Percentiles rank a stretch among this genome's conserved stretches.
phyloP scores from a whole-genome alignment of 2,888 invertebrate species.

The Drosophila acutilabella region DNA sequence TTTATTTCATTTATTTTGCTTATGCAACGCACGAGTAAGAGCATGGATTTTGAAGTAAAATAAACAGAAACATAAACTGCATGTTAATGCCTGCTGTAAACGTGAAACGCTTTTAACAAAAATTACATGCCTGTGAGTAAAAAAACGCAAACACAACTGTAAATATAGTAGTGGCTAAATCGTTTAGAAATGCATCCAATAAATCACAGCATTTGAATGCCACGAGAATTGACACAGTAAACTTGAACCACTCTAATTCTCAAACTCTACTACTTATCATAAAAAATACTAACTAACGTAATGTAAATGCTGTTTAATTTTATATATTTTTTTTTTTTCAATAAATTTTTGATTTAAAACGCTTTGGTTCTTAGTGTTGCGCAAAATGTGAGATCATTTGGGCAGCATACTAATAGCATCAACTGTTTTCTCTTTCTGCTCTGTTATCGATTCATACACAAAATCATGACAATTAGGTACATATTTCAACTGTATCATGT shows the following conservation, averaged over 20 bases:
- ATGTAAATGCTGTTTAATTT: constrained; percentile 67
- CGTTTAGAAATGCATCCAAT: constrained; percentile 33
- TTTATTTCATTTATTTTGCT: background rate
- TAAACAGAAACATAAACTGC: constrained; percentile 26
- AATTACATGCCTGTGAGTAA: constrained; percentile 17
- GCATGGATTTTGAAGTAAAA: constrained; percentile 30
- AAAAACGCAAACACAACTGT: constrained; percentile 17
- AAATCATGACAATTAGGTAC: constrained; percentile 89
- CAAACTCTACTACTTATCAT: constrained; percentile 46
- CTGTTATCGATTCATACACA: constrained; percentile 27
- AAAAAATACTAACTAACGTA: constrained; percentile 56
- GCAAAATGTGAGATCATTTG: constrained; percentile 32
- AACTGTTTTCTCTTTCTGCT: constrained; percentile 41
- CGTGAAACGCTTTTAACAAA: constrained; percentile 10
- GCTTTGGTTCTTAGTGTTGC: constrained; percentile 74
- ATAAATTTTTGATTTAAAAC: constrained; percentile 62
- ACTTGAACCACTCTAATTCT: constrained; percentile 53
- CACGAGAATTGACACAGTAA: constrained; percentile 54
- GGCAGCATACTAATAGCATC: constrained; percentile 51
- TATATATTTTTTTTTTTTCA: constrained; percentile 42
- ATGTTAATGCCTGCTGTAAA: constrained; percentile 45
- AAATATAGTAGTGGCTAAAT: constrained; percentile 22
- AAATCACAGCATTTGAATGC: constrained; percentile 53
- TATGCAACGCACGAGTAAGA: constrained; percentile 1
- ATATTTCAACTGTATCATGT: constrained; percentile 99